Conservation (phyloP, 2,797 vertebrate genomes). For the Erpetoichthys calabaricus region DNA sequence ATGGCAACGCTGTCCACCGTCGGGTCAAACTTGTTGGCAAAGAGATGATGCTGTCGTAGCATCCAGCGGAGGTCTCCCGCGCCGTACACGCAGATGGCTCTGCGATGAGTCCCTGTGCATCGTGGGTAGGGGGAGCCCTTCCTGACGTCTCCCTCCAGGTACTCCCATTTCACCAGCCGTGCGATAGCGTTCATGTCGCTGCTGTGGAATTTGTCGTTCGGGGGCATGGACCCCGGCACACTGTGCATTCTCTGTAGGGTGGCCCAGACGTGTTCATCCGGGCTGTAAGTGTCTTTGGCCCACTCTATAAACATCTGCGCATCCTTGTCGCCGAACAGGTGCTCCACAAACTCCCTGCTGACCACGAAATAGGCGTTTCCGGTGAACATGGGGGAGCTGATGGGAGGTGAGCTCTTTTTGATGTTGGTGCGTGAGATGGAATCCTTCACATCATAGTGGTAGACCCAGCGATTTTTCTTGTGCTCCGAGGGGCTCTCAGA, state of each 20-base stretch:
- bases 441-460: constrained; percentile 33
- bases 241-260: constrained; percentile 64
- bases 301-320: constrained; percentile 55
- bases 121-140: constrained; percentile 58
- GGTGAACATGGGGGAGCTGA: constrained; percentile 55
- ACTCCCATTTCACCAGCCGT: constrained; percentile 68
- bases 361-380: constrained; percentile 73
- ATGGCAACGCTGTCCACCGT: constrained; percentile 54
- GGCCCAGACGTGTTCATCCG: constrained; percentile 80
- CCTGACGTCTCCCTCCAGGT: constrained; percentile 46
- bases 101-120: constrained; percentile 55
- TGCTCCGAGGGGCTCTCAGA: constrained; percentile 31
- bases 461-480: constrained; percentile 55
- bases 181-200: constrained; percentile 69
- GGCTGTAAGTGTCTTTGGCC: constrained; percentile 79
- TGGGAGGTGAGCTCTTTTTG: constrained; percentile 47
- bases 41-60: constrained; percentile 58
- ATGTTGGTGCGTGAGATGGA: constrained; percentile 22
- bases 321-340: constrained; percentile 41
- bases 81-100: constrained; percentile 65
- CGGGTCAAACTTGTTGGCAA: constrained; percentile 87
- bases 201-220: constrained; percentile 48
- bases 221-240: constrained; percentile 56
- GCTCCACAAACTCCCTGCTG: constrained; percentile 56
- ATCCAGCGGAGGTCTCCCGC: constrained; percentile 68